These are phyloP conservation scores for Spermophilus dauricus DNA, from an alignment of 2,113 vertebrate species.

Conservation along the genomic window DNA sequence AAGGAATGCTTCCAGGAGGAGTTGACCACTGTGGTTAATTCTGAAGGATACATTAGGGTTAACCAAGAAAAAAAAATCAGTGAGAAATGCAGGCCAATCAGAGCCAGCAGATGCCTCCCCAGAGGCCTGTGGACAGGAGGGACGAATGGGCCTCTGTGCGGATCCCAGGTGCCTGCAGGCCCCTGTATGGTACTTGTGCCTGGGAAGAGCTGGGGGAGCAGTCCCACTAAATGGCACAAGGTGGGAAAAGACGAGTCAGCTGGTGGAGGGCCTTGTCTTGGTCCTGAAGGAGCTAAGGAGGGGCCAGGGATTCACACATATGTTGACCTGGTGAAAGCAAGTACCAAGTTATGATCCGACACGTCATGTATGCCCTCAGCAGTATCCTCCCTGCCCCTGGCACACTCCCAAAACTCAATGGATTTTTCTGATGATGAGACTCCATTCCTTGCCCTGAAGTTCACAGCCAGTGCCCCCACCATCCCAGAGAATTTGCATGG, in stretches of 20 bases:
- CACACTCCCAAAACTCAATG: neutral
- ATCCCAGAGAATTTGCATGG: neutral
- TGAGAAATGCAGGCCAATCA: neutral
- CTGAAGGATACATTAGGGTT: neutral
- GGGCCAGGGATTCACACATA: neutral
- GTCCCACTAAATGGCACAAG: rapidly evolving
- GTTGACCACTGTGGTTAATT: neutral
- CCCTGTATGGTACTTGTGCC: rapidly evolving
- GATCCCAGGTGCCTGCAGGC: neutral
- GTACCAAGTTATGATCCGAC: neutral
- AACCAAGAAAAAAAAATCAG: neutral
- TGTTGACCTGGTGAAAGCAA: neutral
- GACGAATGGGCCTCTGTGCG: rapidly evolving
- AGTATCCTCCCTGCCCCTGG: neutral
- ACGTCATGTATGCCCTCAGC: neutral
- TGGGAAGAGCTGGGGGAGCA: neutral
- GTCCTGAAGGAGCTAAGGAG: neutral
- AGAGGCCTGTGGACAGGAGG: neutral
- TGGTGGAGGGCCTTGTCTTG: neutral
- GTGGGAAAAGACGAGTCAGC: neutral
- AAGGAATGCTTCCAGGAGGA: neutral
- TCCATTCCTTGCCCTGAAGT: neutral
- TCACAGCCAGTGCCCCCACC: neutral
- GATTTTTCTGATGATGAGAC: neutral
- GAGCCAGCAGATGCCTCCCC: neutral